Evolutionary conservation across 2,113 vertebrate species (phyloP).

Genomic region (Chaetorhynchus papuensis): DNA sequence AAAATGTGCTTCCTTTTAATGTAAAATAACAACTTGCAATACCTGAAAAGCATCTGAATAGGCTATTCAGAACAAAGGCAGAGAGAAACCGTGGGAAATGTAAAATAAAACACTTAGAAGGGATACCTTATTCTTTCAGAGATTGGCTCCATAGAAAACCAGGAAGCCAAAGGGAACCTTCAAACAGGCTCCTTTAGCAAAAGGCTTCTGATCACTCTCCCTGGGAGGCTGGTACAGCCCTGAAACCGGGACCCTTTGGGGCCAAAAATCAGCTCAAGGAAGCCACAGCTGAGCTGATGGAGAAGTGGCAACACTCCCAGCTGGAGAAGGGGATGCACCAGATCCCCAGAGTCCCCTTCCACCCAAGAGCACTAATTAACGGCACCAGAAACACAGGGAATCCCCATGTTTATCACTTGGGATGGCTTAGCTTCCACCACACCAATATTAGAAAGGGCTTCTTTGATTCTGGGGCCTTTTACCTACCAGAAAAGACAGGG

Average conservation of each 20-base stretch:
- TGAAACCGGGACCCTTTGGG: rapidly evolving
- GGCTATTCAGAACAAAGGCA: not conserved
- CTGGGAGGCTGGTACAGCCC: not conserved
- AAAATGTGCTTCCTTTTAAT: not conserved
- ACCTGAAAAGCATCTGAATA: not conserved
- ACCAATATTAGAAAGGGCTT: not conserved
- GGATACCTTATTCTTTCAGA: not conserved
- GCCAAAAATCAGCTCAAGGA: not conserved
- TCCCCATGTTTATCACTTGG: rapidly evolving
- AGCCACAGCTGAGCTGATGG: not conserved
- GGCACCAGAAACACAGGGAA: rapidly evolving
- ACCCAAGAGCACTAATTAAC: too few relatives aligned
- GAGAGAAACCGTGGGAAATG: not conserved
- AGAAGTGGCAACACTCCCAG: not conserved
- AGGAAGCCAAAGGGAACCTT: not conserved
- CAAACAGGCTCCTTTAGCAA: not conserved
- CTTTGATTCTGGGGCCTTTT: not conserved
- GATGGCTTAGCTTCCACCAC: not conserved
- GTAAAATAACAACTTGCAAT: not conserved
- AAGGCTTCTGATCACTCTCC: not conserved
- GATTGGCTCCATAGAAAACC: rapidly evolving
- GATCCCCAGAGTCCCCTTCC: not conserved
- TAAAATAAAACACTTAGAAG: not conserved
- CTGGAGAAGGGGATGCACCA: not conserved
- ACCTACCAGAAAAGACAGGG: not conserved